phyloP scores from a whole-genome alignment of 2,797 vertebrate species.

The Rhyacichthys aspro region DNA sequence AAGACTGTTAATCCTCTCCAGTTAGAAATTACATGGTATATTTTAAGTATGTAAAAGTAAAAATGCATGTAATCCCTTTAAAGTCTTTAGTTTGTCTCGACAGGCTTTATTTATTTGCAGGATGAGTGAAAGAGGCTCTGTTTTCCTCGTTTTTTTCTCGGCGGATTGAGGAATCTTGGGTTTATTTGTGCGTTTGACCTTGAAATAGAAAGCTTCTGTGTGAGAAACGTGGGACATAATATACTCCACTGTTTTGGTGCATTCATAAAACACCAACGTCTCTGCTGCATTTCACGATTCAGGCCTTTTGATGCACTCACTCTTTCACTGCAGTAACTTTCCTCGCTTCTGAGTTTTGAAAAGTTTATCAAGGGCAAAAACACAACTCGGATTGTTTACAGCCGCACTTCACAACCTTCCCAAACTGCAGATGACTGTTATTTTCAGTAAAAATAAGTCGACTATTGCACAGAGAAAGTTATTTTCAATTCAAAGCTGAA shows the following conservation, averaged over 20 bases:
- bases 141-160: neutral
- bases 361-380: slow-evolving; percentile 9
- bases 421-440: slow-evolving; percentile 7
- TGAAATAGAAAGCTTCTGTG: neutral
- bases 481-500: too few relatives aligned
- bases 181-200: neutral
- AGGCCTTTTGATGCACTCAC: slow-evolving; percentile 4
- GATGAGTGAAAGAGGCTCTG: neutral
- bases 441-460: slow-evolving; percentile 11
- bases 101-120: neutral
- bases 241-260: neutral
- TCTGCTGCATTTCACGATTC: neutral
- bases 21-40: too few relatives aligned
- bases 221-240: neutral
- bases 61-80: neutral
- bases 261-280: too few relatives aligned
- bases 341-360: neutral
- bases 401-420: neutral
- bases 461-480: neutral
- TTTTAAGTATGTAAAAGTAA: too few relatives aligned
- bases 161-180: neutral
- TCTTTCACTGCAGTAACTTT: slow-evolving; percentile 1
- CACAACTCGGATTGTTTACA: slow-evolving; percentile 10
- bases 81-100: too few relatives aligned
- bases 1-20: too few relatives aligned